A percentile compares a stretch with the other conserved stretches of the same genome.
Conservation (phyloP, 2,888 invertebrate species). For the Halocaridina rubra region DNA sequence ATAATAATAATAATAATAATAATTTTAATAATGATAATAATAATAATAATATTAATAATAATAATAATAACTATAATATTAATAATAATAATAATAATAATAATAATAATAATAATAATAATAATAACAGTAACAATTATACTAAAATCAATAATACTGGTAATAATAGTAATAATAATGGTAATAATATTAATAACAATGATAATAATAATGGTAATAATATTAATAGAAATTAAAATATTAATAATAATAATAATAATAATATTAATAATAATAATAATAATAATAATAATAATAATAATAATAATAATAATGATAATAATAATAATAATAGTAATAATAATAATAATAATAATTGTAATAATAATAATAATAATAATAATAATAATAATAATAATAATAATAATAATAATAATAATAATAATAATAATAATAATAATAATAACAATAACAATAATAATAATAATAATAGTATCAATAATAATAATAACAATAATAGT, state of each 20-base stretch:
- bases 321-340: neutral
- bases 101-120: slow-evolving; percentile 1
- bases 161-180: neutral
- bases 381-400: slow-evolving; percentile 5
- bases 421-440: slow-evolving; percentile 5
- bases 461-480: neutral
- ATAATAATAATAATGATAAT: neutral
- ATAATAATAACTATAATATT: neutral
- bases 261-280: slow-evolving; percentile 4
- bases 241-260: slow-evolving; percentile 1
- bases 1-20: neutral
- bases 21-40: neutral
- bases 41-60: neutral
- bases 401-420: slow-evolving; percentile 1
- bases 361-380: neutral
- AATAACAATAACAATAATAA: slow-evolving; percentile 6
- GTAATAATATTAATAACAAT: neutral
- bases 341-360: neutral
- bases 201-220: neutral
- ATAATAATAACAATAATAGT: neutral
- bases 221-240: neutral
- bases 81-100: neutral
- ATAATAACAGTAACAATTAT: neutral
- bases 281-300: slow-evolving; percentile 5
- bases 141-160: neutral